These are phyloP conservation scores for Cebus imitator DNA, from an alignment of 2,113 vertebrate genomes.

Conservation along the genomic window DNA sequence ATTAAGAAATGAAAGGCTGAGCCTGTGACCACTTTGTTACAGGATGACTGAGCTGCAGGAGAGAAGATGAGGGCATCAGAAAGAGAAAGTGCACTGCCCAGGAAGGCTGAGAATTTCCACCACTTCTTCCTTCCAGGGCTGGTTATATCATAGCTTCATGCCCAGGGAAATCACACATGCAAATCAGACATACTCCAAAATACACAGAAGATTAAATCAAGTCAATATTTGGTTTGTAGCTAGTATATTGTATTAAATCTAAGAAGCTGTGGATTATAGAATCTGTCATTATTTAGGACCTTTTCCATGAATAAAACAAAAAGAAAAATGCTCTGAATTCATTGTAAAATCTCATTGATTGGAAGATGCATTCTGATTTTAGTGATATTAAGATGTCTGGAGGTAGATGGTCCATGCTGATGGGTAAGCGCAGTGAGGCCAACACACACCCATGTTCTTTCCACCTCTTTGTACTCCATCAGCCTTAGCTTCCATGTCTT, in stretches of 20 bases:
- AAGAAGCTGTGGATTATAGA: neutral
- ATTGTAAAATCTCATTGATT: too few relatives aligned
- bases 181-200: neutral
- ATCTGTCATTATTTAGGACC: neutral
- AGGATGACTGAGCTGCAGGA: neutral
- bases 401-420: neutral
- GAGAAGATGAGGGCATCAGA: accelerated
- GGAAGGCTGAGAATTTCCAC: accelerated
- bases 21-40: neutral
- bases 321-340: neutral
- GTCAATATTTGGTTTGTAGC: neutral
- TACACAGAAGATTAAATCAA: neutral
- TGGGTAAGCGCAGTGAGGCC: neutral
- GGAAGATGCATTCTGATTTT: neutral
- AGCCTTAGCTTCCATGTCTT: accelerated
- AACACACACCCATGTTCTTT: neutral
- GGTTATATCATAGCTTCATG: neutral
- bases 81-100: accelerated
- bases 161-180: accelerated
- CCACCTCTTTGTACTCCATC: neutral
- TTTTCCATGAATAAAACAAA: neutral
- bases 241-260: neutral
- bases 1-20: neutral
- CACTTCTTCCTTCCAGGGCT: accelerated
- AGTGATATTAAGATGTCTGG: neutral